Evolutionary conservation across 2,113 vertebrate species (phyloP), one percentile per base, ranked within the genome.

Genomic region (Sapajus apella): DNA sequence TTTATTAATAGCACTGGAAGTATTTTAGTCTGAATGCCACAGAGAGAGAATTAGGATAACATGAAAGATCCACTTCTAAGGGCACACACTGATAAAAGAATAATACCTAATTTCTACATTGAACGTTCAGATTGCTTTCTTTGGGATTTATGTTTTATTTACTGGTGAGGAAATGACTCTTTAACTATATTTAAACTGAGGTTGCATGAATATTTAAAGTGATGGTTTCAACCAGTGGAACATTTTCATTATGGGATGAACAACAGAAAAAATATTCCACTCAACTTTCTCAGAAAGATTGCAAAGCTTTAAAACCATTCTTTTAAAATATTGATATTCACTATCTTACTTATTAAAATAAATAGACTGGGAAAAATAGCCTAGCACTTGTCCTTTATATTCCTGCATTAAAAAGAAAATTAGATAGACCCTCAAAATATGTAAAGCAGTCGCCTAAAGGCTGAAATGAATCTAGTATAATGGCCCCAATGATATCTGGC

Each of bases 61-160:
- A 13, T 1, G 52, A 56, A 32, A 8, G n/a, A 50, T 13, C 9
- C 35, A 27, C 25, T 91, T 83, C 20, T 40, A 58, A 72, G 87
- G 32, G 13, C 43, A 52, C 61, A 50, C 2, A n/a, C 8, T 32
- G 21, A 23, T 9, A 17, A 40, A 25, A 64, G 21, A 86, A 61
- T 68, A 37, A 84, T 5, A 18, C 40, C 55, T 79, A 50, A 25
- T 37, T 58, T 8, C 66, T 18, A 8, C 70, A 11, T 21, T 5
- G 23, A 82, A 20, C 18, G 4, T 66, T 73, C 75, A 0, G 2
- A 55, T 16, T 4, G 70, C 87, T 70, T 91, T 76, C 73, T 81
- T 68, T 75, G 82, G 55, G 94, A 81, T 89, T 75, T 85, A 68
- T 66, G 58, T 64, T 94, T 86, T 89, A 77, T 95, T 87, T 90